phyloP scores from a whole-genome alignment of 1,140 invertebrate genomes.

The Cyclargus thomasi region DNA sequence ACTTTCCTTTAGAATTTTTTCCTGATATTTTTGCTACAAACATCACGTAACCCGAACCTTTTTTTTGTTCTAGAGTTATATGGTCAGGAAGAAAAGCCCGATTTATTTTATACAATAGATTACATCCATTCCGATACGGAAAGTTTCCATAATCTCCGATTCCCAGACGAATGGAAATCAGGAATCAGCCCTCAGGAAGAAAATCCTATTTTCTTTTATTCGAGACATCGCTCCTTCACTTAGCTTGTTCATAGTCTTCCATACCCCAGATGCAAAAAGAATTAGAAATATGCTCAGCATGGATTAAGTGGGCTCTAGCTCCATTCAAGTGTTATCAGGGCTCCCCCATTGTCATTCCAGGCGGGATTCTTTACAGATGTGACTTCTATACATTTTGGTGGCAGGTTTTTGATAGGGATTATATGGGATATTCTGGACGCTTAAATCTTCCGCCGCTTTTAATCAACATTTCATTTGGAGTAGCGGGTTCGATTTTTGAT shows the following conservation, averaged over 20 bases:
- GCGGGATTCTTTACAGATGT: conserved; percentile 42
- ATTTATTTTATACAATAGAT: too few species aligned
- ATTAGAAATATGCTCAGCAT: conserved; percentile 54
- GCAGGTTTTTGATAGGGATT: conserved; percentile 56
- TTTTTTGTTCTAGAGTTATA: too few species aligned
- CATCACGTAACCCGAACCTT: too few species aligned
- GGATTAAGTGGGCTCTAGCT: conserved; percentile 61
- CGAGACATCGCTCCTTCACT: conserved; percentile 19
- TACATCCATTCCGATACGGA: too few species aligned
- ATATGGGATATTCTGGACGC: conserved; percentile 34
- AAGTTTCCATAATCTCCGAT: too few species aligned
- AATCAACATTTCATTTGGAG: background rate
- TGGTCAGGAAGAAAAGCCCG: too few species aligned
- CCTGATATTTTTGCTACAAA: too few species aligned
- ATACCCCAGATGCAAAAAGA: conserved; percentile 55
- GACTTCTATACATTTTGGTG: conserved; percentile 35
- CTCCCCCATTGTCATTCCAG: conserved; percentile 54
- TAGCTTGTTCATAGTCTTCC: conserved; percentile 2
- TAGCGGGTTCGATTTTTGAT: background rate
- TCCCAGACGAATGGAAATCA: too few species aligned
- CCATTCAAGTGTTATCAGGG: conserved; percentile 41
- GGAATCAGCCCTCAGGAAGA: too few species aligned
- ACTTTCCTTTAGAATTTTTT: too few species aligned
- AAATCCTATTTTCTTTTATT: too few species aligned
- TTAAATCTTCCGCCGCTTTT: conserved; percentile 20